Evolutionary conservation across 2,888 invertebrate species (phyloP), one percentile per base, ranked within the genome.

Genomic region (Drosophila sordidula): DNA sequence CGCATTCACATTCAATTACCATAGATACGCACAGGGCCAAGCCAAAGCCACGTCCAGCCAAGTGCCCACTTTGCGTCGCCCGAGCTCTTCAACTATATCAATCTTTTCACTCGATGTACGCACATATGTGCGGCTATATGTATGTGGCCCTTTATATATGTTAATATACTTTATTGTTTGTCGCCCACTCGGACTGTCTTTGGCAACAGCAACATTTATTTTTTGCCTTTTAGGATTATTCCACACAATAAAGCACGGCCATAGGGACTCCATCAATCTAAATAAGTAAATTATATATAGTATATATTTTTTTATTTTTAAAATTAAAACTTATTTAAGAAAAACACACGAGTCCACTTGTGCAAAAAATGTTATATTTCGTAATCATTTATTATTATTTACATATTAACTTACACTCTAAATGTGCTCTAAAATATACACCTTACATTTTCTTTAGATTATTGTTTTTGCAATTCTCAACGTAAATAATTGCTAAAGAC

Each of bases 21-120:
- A 68, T 72, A 57, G 70, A 41, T 68, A 59, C 57, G 22, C 12
- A 56, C 22, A 58, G 22, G 66, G 50, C 65, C 65, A 54, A 54
- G 58, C 22, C 46, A 36, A 18, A 61, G 32, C 46, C 50, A 36
- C 38, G 54, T 50, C 29, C 46, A 51, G 41, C 42, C 67, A 66
- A 69, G 68, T 39, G 38, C 12, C 69, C 63, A 62, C 68, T 67
- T 58, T 50, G 11, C 29, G 57, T 45, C 57, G 49, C 50, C 45
- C 36, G 34, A 50, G 29, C 38, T 25, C 47, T 49, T 32, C 42
- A 41, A 47, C 47, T 22, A 16, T 39, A 49, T n/a, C 25, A 18
- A 26, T 29, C 29, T 38, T 11, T 22, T n/a, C 14, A 52, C 22
- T 32, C 14, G 32, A 49, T 44, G 49, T 39, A 22, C 22, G 39